Evolutionary conservation across 2,797 vertebrate genomes (phyloP).

Genomic region (Schizopygopsis pylzovi): DNA sequence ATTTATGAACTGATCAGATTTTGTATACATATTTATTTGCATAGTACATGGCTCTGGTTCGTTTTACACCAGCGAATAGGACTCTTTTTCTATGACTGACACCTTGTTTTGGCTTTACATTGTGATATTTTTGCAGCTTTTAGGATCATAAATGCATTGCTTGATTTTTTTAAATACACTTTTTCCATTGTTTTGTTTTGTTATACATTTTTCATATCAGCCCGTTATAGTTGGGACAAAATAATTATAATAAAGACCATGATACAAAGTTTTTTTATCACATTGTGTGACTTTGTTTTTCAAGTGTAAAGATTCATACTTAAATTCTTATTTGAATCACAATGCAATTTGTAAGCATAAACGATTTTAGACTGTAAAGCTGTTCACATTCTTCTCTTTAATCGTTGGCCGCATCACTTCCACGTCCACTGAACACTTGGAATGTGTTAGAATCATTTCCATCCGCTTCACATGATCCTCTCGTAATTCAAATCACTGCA

Average conservation of each 20-base stretch:
- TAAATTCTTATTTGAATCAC: neutral
- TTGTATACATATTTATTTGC: slow-evolving; percentile 75
- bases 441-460: slow-evolving; percentile 17
- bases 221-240: neutral
- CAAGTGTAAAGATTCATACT: neutral
- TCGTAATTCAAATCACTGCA: neutral
- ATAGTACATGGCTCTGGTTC: slow-evolving; percentile 35
- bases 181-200: slow-evolving; percentile 8
- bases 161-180: neutral
- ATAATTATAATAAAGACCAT: slow-evolving; percentile 48
- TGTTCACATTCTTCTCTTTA: neutral
- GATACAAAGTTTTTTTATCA: neutral
- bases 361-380: neutral
- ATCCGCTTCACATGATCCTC: neutral
- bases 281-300: neutral
- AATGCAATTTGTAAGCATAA: neutral
- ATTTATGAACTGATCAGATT: slow-evolving; percentile 80
- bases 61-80: slow-evolving; percentile 63
- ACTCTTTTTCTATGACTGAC: neutral
- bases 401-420: neutral
- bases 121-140: slow-evolving; percentile 13
- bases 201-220: slow-evolving; percentile 21
- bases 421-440: slow-evolving; percentile 12
- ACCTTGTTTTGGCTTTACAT: slow-evolving; percentile 13
- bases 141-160: slow-evolving; percentile 20